These are phyloP conservation scores for Therioaphis trifolii DNA, from an alignment of 2,888 invertebrate genomes.

Conservation along the genomic window DNA sequence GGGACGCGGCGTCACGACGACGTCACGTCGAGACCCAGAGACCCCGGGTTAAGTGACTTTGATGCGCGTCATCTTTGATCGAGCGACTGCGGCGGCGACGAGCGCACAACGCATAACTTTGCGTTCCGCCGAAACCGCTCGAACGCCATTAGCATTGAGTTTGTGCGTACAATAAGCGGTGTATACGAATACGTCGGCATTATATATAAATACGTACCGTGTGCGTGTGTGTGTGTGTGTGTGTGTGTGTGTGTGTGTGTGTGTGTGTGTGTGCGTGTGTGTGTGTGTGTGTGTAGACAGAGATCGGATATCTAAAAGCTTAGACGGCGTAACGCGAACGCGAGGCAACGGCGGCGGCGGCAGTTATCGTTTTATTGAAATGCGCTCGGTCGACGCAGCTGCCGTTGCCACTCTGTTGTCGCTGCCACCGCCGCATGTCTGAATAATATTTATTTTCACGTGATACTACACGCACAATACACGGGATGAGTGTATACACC, in stretches of 20 bases:
- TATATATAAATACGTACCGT: too few species aligned
- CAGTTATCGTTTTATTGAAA: slow-evolving; percentile 29
- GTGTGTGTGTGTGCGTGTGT: background rate
- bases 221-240: background rate
- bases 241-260: background rate
- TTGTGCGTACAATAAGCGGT: background rate
- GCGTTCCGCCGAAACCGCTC: background rate
- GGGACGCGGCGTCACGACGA: too few species aligned
- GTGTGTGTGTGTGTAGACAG: background rate
- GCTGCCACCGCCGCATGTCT: background rate
- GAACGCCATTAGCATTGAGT: background rate
- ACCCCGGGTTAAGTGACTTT: too few species aligned
- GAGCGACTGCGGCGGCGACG: background rate
- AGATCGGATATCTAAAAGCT: slow-evolving; percentile 43
- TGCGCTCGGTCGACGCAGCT: background rate
- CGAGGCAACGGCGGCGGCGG: background rate
- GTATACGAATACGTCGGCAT: background rate
- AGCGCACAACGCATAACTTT: background rate
- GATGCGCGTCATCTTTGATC: too few species aligned
- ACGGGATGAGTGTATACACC: too few species aligned
- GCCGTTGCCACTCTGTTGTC: too few species aligned
- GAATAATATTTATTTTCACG: background rate
- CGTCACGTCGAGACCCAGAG: too few species aligned
- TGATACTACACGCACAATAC: background rate
- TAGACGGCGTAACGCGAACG: background rate